Conservation (phyloP, 2,888 invertebrate species). For the Emmelina monodactyla region DNA sequence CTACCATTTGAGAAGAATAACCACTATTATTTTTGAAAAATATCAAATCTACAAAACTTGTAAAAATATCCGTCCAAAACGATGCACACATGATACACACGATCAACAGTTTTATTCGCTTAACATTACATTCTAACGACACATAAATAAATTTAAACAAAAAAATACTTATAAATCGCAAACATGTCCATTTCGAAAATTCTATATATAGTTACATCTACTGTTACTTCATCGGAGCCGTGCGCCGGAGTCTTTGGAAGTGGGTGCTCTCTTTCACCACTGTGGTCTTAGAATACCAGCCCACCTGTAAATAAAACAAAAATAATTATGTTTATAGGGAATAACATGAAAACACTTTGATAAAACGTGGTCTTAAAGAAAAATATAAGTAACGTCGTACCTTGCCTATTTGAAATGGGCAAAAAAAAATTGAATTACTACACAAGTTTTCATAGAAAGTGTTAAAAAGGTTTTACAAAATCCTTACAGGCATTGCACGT, state of each 20-base stretch:
- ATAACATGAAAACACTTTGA: neutral
- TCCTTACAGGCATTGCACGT: conserved; percentile 45
- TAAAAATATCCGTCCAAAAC: conserved; percentile 22
- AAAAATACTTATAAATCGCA: conserved; percentile 25
- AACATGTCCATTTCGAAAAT: conserved; percentile 14
- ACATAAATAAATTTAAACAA: conserved; percentile 25
- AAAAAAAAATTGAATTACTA: too few relatives aligned
- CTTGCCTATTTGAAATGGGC: too few relatives aligned
- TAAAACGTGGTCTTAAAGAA: neutral
- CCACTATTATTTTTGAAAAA: conserved; percentile 34
- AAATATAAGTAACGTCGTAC: too few relatives aligned
- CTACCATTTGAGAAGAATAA: conserved; percentile 21
- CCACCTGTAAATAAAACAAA: conserved; percentile 25
- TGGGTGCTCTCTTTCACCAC: conserved; percentile 30
- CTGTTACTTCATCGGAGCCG: conserved; percentile 43
- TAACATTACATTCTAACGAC: conserved; percentile 33
- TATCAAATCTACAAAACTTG: conserved; percentile 26
- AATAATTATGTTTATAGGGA: neutral
- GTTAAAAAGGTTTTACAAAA: too few relatives aligned
- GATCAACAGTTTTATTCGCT: conserved; percentile 37
- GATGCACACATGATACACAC: conserved; percentile 21
- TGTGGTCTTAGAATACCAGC: conserved; percentile 31
- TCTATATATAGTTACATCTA: conserved; percentile 8
- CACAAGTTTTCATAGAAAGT: too few relatives aligned
- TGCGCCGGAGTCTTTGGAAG: conserved; percentile 37